These are phyloP conservation scores for Hypomesus transpacificus DNA, from an alignment of 2,113 vertebrate species.

Conservation along the genomic window DNA sequence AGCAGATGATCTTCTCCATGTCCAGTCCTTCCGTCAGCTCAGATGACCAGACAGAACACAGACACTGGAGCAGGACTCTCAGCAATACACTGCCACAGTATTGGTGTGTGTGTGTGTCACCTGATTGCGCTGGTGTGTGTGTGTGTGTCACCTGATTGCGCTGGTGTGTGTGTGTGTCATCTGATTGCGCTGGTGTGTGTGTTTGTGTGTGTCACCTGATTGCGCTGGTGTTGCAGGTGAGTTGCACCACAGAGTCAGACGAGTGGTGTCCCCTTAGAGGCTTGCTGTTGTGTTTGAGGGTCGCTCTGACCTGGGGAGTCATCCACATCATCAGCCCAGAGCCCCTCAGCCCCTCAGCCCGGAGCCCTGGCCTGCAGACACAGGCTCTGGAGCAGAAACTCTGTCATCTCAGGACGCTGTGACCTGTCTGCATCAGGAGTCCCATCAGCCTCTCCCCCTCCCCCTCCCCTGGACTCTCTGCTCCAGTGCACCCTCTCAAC, in stretches of 20 bases:
- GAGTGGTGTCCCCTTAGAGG: slow-evolving; percentile 35
- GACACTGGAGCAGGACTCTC: too few species aligned
- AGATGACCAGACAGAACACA: too few species aligned
- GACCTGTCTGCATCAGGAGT: slow-evolving; percentile 38
- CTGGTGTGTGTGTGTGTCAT: neutral
- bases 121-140: slow-evolving; percentile 16
- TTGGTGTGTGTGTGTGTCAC: slow-evolving; percentile 5
- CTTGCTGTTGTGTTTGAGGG: slow-evolving; percentile 31
- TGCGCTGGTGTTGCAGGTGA: slow-evolving; percentile 9
- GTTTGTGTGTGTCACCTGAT: slow-evolving; percentile 11
- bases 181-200: too few species aligned
- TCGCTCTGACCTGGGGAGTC: slow-evolving; percentile 36
- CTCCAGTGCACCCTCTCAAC: slow-evolving; percentile 4
- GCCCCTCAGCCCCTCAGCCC: neutral
- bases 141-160: slow-evolving; percentile 19
- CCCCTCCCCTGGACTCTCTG: neutral
- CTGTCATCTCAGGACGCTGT: slow-evolving; percentile 28
- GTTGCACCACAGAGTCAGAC: slow-evolving; percentile 6
- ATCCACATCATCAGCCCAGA: slow-evolving; percentile 35
- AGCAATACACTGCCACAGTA: too few species aligned
- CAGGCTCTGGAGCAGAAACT: slow-evolving; percentile 28
- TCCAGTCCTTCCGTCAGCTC: too few species aligned
- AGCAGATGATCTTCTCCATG: too few species aligned
- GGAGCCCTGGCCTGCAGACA: slow-evolving; percentile 33
- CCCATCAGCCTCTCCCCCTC: slow-evolving; percentile 9